Conservation (phyloP, 2,113 vertebrate genomes). For the Pampusana beccarii region DNA sequence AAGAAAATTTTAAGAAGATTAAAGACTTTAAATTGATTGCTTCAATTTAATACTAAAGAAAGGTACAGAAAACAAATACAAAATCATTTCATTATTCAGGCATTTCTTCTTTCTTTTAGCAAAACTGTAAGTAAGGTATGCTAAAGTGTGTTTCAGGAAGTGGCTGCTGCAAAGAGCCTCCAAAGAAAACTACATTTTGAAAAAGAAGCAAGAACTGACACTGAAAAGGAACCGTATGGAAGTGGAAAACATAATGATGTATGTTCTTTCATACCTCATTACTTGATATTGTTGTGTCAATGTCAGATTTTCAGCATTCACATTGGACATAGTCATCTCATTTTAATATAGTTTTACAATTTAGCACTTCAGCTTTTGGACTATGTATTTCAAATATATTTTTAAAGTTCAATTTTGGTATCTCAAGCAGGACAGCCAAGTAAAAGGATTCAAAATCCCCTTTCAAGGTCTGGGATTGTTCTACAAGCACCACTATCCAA, state of each 20-base stretch:
- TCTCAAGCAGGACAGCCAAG: not conserved
- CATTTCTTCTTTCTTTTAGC: not conserved
- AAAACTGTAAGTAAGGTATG: not conserved
- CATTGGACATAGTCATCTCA: not conserved
- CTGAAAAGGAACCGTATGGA: not conserved
- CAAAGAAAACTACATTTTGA: not conserved
- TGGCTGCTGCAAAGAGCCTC: fast-evolving
- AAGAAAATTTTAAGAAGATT: not conserved
- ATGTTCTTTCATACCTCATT: not conserved
- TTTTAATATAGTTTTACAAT: not conserved
- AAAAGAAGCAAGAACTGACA: not conserved
- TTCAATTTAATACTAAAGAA: not conserved
- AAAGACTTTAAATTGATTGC: not conserved
- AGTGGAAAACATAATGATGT: not conserved
- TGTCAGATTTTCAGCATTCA: not conserved
- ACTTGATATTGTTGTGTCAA: not conserved
- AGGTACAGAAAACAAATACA: not conserved
- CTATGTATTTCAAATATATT: not conserved
- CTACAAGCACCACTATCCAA: not conserved
- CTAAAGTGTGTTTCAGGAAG: not conserved
- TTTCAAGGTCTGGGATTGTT: not conserved
- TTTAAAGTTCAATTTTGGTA: not conserved
- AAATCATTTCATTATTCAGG: not conserved
- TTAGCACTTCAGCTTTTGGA: not conserved
- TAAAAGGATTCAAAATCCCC: not conserved